Evolutionary conservation across 1,140 invertebrate species (phyloP), one percentile per base, ranked within the genome.

Genomic region (Drosophila equinoxialis): DNA sequence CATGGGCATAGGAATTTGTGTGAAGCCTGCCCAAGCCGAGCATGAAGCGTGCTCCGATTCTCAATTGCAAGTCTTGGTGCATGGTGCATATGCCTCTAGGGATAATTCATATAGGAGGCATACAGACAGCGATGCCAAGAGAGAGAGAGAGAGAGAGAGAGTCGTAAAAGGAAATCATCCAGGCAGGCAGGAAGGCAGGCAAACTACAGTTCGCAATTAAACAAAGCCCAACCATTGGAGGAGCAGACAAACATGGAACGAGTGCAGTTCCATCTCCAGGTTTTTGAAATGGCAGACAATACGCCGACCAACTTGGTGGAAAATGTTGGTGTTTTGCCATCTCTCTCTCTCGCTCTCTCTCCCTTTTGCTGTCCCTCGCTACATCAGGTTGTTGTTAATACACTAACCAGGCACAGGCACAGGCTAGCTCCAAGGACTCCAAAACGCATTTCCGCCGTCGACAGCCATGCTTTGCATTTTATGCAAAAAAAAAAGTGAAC

Each of bases 31-130:
- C 71, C 81, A 73, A 77, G 80, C 83, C 74, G 76, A 69, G 70
- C 74, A 71, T 66, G 77, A 79, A 90, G 86, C 85, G 85, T 90
- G 85, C 85, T 90, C 85, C 81, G 85, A 90, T 90, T 90, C 81
- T 90, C 84, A 89, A 89, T 89, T 84, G 78, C 84, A 75, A 81
- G 61, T 20, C 45, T 51, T n/a, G 45, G 17, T 51, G 45, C 30
- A 67, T 81, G 81, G 63, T 76, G 76, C 83, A 86, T 86, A 87
- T 86, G 83, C 83, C 83, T 83, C 83, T 70, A 87, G 83, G 83
- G 83, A 86, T 73, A 74, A 85, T 80, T 70, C 69, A 84, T 81
- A 74, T 37, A 33, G 68, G 51, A 37, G 45, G 35, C 51, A 23
- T 20, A 8, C 72, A 54, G 59, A 39, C 64, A 74, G 48, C 23